Percentiles rank a stretch among this genome's conserved stretches.
Evolutionary conservation across 2,888 invertebrate species (phyloP).

Genomic region (Cephus spinipes): DNA sequence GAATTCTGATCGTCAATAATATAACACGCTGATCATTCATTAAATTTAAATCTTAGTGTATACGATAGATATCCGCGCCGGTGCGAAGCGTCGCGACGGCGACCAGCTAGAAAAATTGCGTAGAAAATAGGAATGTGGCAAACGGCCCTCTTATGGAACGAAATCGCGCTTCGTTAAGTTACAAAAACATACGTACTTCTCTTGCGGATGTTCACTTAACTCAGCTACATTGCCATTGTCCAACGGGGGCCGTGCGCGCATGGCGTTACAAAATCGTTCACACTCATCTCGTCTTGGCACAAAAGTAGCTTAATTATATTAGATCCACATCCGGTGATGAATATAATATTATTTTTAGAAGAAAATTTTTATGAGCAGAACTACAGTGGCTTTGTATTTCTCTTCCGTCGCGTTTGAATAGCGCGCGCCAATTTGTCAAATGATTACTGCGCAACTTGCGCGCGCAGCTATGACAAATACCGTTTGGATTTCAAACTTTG

Average conservation of each 20-base stretch:
- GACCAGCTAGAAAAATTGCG: slow-evolving; percentile 42
- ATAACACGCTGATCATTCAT: neutral
- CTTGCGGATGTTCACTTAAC: neutral
- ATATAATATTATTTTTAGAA: too few relatives aligned
- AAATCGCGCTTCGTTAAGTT: neutral
- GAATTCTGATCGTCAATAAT: too few relatives aligned
- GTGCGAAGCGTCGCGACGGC: too few relatives aligned
- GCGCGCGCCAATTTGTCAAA: too few relatives aligned
- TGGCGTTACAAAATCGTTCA: slow-evolving; percentile 39
- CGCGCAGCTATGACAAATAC: too few relatives aligned
- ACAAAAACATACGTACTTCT: neutral
- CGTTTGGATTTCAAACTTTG: too few relatives aligned
- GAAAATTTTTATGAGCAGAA: too few relatives aligned
- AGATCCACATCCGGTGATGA: too few relatives aligned
- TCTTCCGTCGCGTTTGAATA: too few relatives aligned
- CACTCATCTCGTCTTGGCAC: slow-evolving; percentile 40
- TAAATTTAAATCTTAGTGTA: neutral
- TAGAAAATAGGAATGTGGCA: slow-evolving; percentile 52
- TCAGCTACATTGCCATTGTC: neutral
- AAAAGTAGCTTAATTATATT: slow-evolving; percentile 34
- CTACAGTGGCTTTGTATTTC: too few relatives aligned
- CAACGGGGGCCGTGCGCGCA: neutral
- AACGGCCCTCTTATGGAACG: slow-evolving; percentile 20
- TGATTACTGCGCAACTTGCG: too few relatives aligned
- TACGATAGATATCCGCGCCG: too few relatives aligned